Conservation (phyloP, 1,140 invertebrate genomes). For the Trichogramma pretiosum region DNA sequence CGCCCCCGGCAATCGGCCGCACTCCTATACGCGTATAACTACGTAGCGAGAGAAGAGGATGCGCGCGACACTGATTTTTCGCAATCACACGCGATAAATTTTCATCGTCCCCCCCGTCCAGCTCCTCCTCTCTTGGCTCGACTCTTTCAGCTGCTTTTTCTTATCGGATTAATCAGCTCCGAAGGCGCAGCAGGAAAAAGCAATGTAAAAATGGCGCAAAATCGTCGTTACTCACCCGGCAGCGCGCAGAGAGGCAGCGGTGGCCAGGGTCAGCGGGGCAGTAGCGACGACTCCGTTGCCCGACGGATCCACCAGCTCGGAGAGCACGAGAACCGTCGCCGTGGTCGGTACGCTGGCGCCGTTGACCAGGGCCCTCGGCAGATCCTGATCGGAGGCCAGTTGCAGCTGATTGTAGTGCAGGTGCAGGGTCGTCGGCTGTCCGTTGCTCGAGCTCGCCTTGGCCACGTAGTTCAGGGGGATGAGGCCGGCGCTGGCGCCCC, state of each 20-base stretch:
- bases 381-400: conserved; percentile 42
- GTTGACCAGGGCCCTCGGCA: conserved; percentile 33
- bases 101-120: too few species aligned
- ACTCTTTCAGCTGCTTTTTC: too few species aligned
- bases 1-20: conserved; percentile 13
- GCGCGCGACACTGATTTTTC: background rate
- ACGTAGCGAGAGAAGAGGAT: background rate
- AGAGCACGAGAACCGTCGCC: conserved; percentile 48
- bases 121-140: background rate
- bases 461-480: conserved; percentile 43
- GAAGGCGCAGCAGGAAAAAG: conserved; percentile 8
- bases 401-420: conserved; percentile 42
- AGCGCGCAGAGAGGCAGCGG: conserved; percentile 31
- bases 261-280: conserved; percentile 19
- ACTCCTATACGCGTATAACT: background rate
- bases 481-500: conserved; percentile 41
- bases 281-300: too few species aligned
- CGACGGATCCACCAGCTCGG: conserved; percentile 45
- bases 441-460: conserved; percentile 26
- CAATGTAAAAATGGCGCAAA: background rate
- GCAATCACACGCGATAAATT: too few species aligned
- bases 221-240: conserved; percentile 38
- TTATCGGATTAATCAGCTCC: too few species aligned
- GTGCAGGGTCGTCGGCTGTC: conserved; percentile 37
- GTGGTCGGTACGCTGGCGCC: conserved; percentile 37